Evolutionary conservation across 2,113 vertebrate genomes (phyloP).

Genomic region (Dasypus novemcinctus): DNA sequence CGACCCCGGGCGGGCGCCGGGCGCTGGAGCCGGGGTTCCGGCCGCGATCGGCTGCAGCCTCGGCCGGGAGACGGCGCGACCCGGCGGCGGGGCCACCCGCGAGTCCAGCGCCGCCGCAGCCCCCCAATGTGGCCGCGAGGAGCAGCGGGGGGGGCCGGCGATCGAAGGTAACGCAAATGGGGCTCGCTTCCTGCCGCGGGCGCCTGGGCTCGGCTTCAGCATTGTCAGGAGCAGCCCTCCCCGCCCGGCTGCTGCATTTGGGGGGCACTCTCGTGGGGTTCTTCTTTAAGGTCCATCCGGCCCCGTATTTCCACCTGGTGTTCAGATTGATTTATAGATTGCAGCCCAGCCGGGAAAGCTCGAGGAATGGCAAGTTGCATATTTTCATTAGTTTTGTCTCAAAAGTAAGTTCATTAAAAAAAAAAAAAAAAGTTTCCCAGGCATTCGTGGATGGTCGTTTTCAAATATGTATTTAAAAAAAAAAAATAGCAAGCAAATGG

Average conservation of each 20-base stretch:
- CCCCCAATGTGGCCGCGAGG: constrained; percentile 78
- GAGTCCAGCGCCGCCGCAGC: constrained; percentile 73
- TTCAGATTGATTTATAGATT: constrained; percentile 48
- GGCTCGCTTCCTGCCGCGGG: constrained; percentile 76
- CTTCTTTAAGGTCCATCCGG: neutral
- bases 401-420: constrained; percentile 77
- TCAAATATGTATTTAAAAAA: neutral
- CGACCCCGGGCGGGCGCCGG: constrained; percentile 80
- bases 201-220: constrained; percentile 64
- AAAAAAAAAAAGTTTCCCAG: constrained; percentile 66
- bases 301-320: constrained; percentile 23
- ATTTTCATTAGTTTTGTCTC: constrained; percentile 71
- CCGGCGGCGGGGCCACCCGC: constrained; percentile 72
- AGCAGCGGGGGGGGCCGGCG: constrained; percentile 76
- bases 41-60: constrained; percentile 80
- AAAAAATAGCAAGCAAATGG: neutral
- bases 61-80: constrained; percentile 78
- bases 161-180: constrained; percentile 83
- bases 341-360: constrained; percentile 20
- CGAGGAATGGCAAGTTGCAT: constrained; percentile 48
- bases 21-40: constrained; percentile 81
- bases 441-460: constrained; percentile 43
- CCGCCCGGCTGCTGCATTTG: constrained; percentile 56
- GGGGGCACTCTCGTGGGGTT: constrained; percentile 39
- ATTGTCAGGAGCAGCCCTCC: constrained; percentile 72